phyloP scores from a whole-genome alignment of 2,888 invertebrate species.

The Pollenia labialis region DNA sequence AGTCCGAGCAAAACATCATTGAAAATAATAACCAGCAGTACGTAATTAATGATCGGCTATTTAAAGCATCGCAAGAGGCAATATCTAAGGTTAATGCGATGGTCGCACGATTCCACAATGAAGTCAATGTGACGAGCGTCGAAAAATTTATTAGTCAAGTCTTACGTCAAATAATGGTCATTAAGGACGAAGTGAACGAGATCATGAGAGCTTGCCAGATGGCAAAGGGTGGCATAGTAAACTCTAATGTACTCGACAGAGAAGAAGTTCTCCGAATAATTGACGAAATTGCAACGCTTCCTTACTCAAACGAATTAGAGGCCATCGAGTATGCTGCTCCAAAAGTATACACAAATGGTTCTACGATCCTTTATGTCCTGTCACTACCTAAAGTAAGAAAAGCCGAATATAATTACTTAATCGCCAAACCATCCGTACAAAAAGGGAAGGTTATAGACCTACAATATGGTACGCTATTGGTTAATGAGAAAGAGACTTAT shows the following conservation, averaged over 20 bases:
- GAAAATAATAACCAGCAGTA: not conserved
- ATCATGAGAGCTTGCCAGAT: conserved; percentile 6
- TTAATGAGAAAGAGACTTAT: conserved; percentile 18
- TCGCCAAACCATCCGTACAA: no score
- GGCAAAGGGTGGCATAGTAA: conserved; percentile 10
- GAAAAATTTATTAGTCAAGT: not conserved
- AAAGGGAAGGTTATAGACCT: conserved; percentile 11
- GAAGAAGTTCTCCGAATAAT: conserved; percentile 13
- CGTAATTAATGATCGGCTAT: not conserved
- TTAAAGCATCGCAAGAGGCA: not conserved
- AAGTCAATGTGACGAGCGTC: not conserved
- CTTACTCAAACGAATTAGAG: no score
- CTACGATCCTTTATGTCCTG: no score
- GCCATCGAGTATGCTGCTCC: no score
- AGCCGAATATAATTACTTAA: no score
- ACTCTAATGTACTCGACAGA: conserved; percentile 10
- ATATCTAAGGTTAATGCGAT: not conserved
- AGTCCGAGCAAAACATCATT: not conserved
- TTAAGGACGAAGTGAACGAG: conserved; percentile 6
- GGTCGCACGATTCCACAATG: not conserved
- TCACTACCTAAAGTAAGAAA: no score
- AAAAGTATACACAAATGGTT: no score
- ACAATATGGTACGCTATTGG: not conserved
- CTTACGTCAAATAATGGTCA: not conserved
- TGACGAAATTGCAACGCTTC: not conserved